Evolutionary conservation across 1,140 invertebrate species (phyloP), one percentile per base, ranked within the genome.

Genomic region (Tetraneura akinire): DNA sequence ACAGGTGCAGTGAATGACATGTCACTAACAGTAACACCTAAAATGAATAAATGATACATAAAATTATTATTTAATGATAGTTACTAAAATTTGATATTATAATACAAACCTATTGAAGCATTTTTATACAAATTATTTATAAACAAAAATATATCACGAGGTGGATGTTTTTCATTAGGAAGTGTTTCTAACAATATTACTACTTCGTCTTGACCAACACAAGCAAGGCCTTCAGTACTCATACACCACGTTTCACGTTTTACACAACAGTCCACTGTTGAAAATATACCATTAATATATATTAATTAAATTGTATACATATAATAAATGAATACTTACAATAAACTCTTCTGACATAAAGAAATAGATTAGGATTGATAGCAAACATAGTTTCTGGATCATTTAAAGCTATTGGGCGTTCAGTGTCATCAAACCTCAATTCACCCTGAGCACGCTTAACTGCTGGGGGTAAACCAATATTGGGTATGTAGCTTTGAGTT

Each of bases 161-260:
- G 94, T 80, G 93, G 87, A 29, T 86, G 85, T 3, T 86, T 88
- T 83, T 94, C 92, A 76, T 91, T 89, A 0, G 91, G 89, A 13
- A 91, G 84, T n/a, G 88, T 88, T 86, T 96, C 93, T 13, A 96
- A 85, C 45, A 96, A 83, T 81, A 95, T 89, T 76, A 95, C 90
- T 23, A 96, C 86, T 87, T 96, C 95, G 85, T 96, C 94, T 84
- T 95, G 94, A 18, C 93, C 93, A 37, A 95, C 92, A 80, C 91
- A 91, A 70, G 91, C 90, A 83, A 96, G 86, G 26, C 94, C 94
- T 82, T 90, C 88, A 0, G 92, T 93, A 10, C 91, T 91, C 82
- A 95, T 91, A 85, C 92, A 93, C 90, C 94, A 94, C 81, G 92
- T 93, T 80, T 89, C 87, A 82, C 90, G 90, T 83, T 93, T 93